Base-by-base conservation (phyloP, 2,888 invertebrate genomes). In the Amphipoea oculea region DNA sequence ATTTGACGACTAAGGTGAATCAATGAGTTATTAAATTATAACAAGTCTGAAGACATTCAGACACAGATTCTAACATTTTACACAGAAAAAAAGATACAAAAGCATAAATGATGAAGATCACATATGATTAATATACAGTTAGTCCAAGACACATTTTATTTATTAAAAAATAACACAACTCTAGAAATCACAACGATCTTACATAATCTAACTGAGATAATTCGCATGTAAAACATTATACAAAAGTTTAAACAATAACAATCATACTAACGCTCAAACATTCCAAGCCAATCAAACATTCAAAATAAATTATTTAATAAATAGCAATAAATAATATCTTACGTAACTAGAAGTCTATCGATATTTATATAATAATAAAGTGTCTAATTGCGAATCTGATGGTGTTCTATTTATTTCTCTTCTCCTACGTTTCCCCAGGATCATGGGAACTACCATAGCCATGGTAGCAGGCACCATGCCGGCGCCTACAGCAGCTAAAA, bases 391-490 rank as follows among this genome's bases (percentile, higher is more conserved):
- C 69, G 90, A 78, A 76, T 91, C 83, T 82, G 89, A 86, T 68
- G 89, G 82, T 45, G 81, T 86, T 83, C 73, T 84, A 76, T 78
- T 89, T 62, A 94, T 83, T 63, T 94, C 94, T 85, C 96, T 92
- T 90, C 94, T 94, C 85, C 94, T 90, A n/a, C 96, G 93, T 87
- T 95, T 92, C 14, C 98, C 98, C 81, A 98, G 95, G 93, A 98
- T 98, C 97, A 98, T 98, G 0, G 98, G 98, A 62, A 98, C 98
- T 86, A 98, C 97, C 98, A 98, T 98, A 0, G 98, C 98, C 98
- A 98, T 98, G 0, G 98, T 98, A 0, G 98, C 98, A 11, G 98
- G 98, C 40, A 98, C 97, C 98, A 98, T 98, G 0, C 98, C 98
- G 29, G 98, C 98, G 0, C 98, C 98, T 0, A 98, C 98, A 0